Evolutionary conservation across 2,113 vertebrate species (phyloP).

Genomic region (Pelusios castaneus): DNA sequence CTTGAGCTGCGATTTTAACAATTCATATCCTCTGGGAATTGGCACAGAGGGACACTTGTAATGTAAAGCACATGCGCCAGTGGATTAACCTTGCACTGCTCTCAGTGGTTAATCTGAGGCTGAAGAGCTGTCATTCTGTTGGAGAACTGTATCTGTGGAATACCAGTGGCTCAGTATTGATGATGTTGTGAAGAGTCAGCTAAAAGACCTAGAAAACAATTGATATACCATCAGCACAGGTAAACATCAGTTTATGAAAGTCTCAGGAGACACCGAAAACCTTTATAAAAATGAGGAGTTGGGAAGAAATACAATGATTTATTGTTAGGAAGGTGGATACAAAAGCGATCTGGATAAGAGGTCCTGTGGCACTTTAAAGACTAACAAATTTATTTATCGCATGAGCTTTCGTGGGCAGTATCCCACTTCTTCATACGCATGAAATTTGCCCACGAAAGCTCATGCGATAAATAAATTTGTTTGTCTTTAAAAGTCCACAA

Average conservation of each 20-base stretch:
- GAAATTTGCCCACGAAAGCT: no score
- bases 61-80: no score
- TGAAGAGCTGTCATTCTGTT: not conserved
- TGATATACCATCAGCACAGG: not conserved
- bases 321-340: no score
- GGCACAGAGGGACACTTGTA: not conserved
- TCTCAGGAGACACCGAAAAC: not conserved
- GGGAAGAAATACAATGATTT: not conserved
- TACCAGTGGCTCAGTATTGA: not conserved
- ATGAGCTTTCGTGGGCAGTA: no score
- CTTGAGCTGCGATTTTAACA: not conserved
- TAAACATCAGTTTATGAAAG: not conserved
- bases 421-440: no score
- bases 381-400: no score
- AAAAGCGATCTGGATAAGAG: no score
- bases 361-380: no score
- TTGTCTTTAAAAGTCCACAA: no score
- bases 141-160: not conserved
- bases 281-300: not conserved
- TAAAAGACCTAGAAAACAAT: not conserved
- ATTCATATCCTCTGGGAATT: not conserved
- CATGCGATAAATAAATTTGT: no score
- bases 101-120: not conserved
- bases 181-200: not conserved
- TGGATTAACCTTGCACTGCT: not conserved